These are phyloP conservation scores for Nilaparvata lugens DNA, from an alignment of 1,140 invertebrate species.

Conservation along the genomic window DNA sequence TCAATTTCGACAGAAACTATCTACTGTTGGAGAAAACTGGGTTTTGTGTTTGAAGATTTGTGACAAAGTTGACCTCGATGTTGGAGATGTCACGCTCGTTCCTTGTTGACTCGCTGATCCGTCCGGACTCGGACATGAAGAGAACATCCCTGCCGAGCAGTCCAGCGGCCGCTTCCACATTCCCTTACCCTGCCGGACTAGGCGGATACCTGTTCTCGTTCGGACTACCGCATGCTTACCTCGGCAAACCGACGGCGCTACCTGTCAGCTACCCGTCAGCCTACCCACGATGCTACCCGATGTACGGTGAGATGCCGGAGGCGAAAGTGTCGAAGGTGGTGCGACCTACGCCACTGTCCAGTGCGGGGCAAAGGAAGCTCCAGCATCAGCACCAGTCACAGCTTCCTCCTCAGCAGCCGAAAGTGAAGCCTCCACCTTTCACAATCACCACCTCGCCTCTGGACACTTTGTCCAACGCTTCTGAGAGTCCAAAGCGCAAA, in stretches of 20 bases:
- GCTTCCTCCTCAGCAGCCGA: background rate
- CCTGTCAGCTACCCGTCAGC: conserved; percentile 8
- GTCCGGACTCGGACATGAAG: background rate
- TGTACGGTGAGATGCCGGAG: background rate
- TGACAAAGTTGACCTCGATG: background rate
- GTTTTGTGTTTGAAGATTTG: background rate
- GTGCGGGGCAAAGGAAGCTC: background rate
- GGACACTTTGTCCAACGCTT: no score
- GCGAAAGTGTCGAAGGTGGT: conserved; percentile 12
- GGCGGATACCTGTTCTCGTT: conserved; percentile 14
- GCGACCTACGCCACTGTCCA: background rate
- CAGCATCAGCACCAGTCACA: no score
- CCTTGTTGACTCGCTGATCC: conserved; percentile 25
- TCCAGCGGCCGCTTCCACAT: conserved; percentile 9
- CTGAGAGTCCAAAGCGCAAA: no score
- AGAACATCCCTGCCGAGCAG: conserved; percentile 5
- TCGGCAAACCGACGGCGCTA: conserved; percentile 6
- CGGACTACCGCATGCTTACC: conserved; percentile 6
- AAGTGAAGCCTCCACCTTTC: no score
- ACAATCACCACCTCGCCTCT: no score
- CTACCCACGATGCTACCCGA: conserved; percentile 6
- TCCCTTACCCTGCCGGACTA: conserved; percentile 13
- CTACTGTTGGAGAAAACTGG: no score
- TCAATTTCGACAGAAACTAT: no score
- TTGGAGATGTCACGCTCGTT: conserved; percentile 24